Percentiles rank a stretch among this genome's conserved stretches.
Evolutionary conservation across 1,140 invertebrate genomes (phyloP).

Genomic region (Platyscapa corneri): DNA sequence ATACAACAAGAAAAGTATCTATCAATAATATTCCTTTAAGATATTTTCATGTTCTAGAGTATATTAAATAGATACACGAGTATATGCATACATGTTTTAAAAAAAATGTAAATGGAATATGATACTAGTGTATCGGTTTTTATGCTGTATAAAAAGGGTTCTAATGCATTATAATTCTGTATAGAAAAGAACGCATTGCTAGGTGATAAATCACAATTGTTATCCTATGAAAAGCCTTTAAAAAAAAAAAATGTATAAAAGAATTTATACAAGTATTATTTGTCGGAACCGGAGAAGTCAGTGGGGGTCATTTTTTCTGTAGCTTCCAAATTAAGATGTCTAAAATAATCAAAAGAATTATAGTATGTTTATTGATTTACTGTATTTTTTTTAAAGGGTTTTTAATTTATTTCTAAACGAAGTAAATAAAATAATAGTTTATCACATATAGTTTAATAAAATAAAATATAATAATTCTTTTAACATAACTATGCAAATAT

Average conservation of each 20-base stretch:
- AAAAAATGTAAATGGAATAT: background rate
- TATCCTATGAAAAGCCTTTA: background rate
- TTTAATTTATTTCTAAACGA: no score
- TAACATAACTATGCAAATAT: no score
- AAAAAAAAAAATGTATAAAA: conserved; percentile 4
- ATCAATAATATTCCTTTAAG: background rate
- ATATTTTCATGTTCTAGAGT: no score
- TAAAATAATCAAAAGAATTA: no score
- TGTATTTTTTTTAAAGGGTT: no score
- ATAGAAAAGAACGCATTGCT: background rate
- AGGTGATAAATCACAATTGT: conserved; percentile 14
- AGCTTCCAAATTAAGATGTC: no score
- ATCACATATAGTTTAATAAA: no score
- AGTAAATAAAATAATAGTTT: no score
- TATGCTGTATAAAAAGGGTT: background rate
- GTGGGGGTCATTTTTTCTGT: no score
- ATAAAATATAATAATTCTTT: no score
- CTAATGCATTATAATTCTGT: background rate
- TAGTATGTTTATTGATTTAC: no score
- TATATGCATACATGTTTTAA: background rate
- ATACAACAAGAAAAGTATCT: background rate
- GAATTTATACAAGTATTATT: background rate
- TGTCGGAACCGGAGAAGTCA: no score
- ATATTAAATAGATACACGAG: background rate
- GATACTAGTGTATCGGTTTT: background rate